phyloP scores from a whole-genome alignment of 2,113 vertebrate genomes.

The Tor tambroides region DNA sequence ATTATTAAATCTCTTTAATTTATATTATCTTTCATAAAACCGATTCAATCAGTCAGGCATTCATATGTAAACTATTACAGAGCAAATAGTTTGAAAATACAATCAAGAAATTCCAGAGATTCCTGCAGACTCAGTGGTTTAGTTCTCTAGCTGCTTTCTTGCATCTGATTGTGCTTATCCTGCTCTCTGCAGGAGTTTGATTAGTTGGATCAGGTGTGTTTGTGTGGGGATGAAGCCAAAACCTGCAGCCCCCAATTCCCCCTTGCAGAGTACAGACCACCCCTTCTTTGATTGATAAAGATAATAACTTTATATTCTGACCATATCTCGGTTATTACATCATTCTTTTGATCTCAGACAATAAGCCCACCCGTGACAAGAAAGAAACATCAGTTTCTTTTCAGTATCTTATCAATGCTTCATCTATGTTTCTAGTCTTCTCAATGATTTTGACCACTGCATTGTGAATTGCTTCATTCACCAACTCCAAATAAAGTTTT shows the following conservation, averaged over 20 bases:
- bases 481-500: too few relatives aligned
- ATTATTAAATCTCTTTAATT: not conserved
- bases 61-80: not conserved
- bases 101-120: not conserved
- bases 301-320: not conserved
- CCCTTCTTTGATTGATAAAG: slow-evolving; percentile 8
- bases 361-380: not conserved
- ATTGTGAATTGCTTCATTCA: too few relatives aligned
- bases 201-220: slow-evolving; percentile 51
- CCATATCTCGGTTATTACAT: not conserved
- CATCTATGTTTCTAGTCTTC: too few relatives aligned
- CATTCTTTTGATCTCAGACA: slow-evolving; percentile 7
- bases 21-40: not conserved
- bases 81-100: not conserved
- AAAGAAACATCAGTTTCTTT: too few relatives aligned
- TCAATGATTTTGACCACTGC: too few relatives aligned
- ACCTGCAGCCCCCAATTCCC: not conserved
- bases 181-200: slow-evolving; percentile 35
- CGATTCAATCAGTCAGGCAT: not conserved
- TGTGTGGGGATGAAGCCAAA: slow-evolving; percentile 37
- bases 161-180: slow-evolving; percentile 51
- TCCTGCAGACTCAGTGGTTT: not conserved
- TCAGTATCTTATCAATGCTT: too few relatives aligned
- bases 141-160: not conserved
- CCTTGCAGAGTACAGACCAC: not conserved